Percentiles rank a stretch among this genome's conserved stretches.
Conservation (phyloP, 2,113 vertebrate species). For the Scomber scombrus region DNA sequence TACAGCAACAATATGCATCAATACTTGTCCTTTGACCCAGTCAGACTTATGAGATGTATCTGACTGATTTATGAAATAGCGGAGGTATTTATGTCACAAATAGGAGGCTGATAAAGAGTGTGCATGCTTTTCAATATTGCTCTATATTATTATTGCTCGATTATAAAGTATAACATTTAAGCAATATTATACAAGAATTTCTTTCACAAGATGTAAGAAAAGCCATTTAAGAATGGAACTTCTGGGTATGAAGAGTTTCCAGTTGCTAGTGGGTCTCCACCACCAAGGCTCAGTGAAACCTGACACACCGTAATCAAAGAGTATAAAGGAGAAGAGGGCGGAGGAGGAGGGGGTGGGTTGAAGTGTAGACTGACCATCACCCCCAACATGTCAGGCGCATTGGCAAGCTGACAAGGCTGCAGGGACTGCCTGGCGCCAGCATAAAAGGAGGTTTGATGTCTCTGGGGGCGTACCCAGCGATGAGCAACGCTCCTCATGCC, state of each 20-base stretch:
- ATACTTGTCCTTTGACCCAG: background rate
- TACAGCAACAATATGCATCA: background rate
- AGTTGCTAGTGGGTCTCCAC: conserved; percentile 1
- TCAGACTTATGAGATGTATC: background rate
- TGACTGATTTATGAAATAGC: background rate
- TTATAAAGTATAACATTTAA: background rate
- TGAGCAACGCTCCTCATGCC: conserved; percentile 43
- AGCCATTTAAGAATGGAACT: background rate
- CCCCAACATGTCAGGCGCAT: conserved; percentile 50
- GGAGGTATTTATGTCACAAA: background rate
- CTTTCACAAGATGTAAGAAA: background rate
- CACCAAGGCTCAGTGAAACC: conserved; percentile 33
- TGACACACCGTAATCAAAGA: conserved; percentile 46
- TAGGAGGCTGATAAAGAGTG: background rate
- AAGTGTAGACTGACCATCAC: conserved; percentile 43
- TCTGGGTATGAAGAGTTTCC: background rate
- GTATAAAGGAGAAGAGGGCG: conserved; percentile 13
- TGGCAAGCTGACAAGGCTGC: conserved; percentile 50
- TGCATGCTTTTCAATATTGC: background rate
- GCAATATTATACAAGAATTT: background rate
- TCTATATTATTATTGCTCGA: too few species aligned
- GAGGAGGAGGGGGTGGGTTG: background rate
- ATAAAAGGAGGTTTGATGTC: conserved; percentile 50
- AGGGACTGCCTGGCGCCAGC: conserved; percentile 38
- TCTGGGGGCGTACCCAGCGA: conserved; percentile 63